Evolutionary conservation across 2,888 invertebrate genomes (phyloP), one percentile per base, ranked within the genome.

Genomic region (Pomacea canaliculata): DNA sequence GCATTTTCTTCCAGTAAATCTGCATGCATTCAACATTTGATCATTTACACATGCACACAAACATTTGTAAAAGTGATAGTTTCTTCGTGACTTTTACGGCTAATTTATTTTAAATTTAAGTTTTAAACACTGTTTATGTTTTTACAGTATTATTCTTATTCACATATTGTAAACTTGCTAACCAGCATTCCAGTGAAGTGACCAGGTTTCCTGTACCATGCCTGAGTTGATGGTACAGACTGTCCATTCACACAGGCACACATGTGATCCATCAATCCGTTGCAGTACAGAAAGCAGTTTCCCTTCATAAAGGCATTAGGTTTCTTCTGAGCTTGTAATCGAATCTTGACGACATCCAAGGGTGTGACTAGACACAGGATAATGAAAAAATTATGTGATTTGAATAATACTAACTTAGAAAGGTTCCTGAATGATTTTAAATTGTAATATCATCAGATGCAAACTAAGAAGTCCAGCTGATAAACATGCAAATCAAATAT

Each of bases 221-320:
- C 77, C 67, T 37, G 77, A 18, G 18, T 19, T n/a, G 23, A 75
- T 18, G 78, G 76, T 16, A 66, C 74, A 19, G 75, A 71, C 46
- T 82, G 82, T 9, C 87, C 88, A 82, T 87, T 89, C 27, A 93
- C 93, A 91, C 97, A 97, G 19, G 95, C 94, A 90, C 98, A 99
- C 62, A 98, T 91, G 90, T 99, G 98, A 91, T 99, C 99, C 98
- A 99, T 99, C 18, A 99, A 92, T 0, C 99, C 99, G 93, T 99
- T 99, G 90, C 97, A 97, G 91, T 97, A 99, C 12, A 99, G 92
- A 90, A 96, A 99, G 91, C 98, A 98, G 91, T 95, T 95, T 83
- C 96, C 95, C 13, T 94, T 94, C 0, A 79, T 73, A 62, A 88
- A 83, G 9, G 94, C 91, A 84, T 95, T 90, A 0, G 95, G 94